These are phyloP conservation scores for Psylliodes chrysocephalus DNA, from an alignment of 2,888 invertebrate genomes.

Conservation along the genomic window DNA sequence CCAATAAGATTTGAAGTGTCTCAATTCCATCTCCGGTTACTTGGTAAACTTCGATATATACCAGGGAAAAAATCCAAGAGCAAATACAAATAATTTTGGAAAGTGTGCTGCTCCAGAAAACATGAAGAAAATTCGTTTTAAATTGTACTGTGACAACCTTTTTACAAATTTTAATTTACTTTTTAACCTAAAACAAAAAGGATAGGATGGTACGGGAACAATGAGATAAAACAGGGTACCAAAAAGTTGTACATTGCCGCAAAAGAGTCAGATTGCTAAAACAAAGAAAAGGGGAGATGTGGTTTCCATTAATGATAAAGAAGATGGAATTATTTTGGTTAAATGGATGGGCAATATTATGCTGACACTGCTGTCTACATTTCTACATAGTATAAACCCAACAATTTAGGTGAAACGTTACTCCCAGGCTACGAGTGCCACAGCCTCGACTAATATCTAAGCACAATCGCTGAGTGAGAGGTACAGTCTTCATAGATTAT, in stretches of 20 bases:
- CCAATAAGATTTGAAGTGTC: too few species aligned
- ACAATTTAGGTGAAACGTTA: too few species aligned
- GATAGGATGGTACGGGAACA: slow-evolving; percentile 7
- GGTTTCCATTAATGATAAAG: slow-evolving; percentile 16
- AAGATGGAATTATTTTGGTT: slow-evolving; percentile 10
- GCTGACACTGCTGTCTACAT: slow-evolving; percentile 16
- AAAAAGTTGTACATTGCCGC: slow-evolving; percentile 17
- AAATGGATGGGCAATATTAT: slow-evolving; percentile 18
- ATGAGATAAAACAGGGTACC: slow-evolving; percentile 14
- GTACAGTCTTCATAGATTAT: slow-evolving; percentile 16
- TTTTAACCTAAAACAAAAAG: too few species aligned
- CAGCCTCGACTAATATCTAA: slow-evolving; percentile 1
- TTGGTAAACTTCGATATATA: too few species aligned
- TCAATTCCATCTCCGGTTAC: background rate
- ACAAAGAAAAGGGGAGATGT: slow-evolving; percentile 18
- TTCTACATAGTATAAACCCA: slow-evolving; percentile 3
- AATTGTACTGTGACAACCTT: background rate
- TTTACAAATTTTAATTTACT: too few species aligned
- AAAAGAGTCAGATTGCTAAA: slow-evolving; percentile 15
- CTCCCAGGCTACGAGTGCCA: background rate
- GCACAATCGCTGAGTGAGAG: slow-evolving; percentile 20
- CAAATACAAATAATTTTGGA: slow-evolving; percentile 5
- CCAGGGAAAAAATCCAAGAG: too few species aligned
- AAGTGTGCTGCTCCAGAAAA: background rate
- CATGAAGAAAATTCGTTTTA: background rate